Evolutionary conservation across 2,113 vertebrate species (phyloP).

Genomic region (Mustela nigripes): DNA sequence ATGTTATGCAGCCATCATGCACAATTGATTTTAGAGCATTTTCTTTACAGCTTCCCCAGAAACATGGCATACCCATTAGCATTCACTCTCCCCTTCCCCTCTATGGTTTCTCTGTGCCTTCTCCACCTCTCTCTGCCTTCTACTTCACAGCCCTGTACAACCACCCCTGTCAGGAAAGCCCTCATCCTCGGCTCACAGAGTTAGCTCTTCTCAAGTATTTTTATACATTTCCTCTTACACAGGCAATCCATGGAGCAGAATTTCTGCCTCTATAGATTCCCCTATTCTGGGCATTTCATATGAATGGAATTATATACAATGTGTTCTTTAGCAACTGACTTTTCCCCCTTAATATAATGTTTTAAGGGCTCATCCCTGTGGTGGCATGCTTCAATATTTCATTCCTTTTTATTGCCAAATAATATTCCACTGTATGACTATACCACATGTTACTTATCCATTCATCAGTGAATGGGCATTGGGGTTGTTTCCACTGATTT

Average conservation of each 20-base stretch:
- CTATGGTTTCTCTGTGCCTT: no score
- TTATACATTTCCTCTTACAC: not conserved
- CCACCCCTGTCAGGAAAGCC: not conserved
- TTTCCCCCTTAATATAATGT: not conserved
- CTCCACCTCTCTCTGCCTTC: not conserved
- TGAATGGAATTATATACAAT: not conserved
- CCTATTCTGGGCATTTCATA: not conserved
- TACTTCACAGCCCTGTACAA: not conserved
- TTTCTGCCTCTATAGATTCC: not conserved
- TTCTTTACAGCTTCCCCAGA: not conserved
- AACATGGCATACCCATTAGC: not conserved
- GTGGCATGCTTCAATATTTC: not conserved
- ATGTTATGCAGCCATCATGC: not conserved
- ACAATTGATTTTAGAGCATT: slow-evolving; percentile 8
- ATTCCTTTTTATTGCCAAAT: slow-evolving; percentile 1
- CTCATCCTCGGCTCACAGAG: not conserved
- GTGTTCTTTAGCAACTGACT: not conserved
- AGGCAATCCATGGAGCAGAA: not conserved
- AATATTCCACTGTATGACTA: not conserved
- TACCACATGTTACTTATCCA: not conserved
- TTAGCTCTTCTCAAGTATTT: not conserved
- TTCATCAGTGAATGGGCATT: not conserved
- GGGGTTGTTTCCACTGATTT: slow-evolving; percentile 7
- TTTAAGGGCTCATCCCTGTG: not conserved
- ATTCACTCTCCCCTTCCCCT: not conserved